A percentile compares a stretch with the other conserved stretches of the same genome.
Evolutionary conservation across 2,888 invertebrate genomes (phyloP).

Genomic region (Metellina segmentata): DNA sequence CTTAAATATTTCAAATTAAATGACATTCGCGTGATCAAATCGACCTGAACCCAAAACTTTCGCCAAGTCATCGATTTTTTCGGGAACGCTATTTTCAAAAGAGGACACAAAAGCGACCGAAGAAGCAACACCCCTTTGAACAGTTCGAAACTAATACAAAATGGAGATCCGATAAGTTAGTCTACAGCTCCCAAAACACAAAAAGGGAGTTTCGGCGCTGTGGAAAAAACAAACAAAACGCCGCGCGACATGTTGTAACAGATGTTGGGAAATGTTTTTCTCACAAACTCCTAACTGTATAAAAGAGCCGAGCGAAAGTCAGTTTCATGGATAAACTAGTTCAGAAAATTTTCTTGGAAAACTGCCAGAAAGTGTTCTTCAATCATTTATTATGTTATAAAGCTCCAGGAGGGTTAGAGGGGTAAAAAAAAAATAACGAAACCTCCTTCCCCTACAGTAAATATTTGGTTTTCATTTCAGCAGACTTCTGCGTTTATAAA

Average conservation of each 20-base stretch:
- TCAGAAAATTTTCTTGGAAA: slow-evolving; percentile 53
- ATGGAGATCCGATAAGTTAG: slow-evolving; percentile 50
- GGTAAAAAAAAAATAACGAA: not conserved
- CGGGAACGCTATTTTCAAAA: not conserved
- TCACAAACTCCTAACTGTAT: slow-evolving; percentile 42
- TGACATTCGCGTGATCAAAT: too few species aligned
- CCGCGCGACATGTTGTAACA: slow-evolving; percentile 52
- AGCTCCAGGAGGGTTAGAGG: not conserved
- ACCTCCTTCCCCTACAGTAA: slow-evolving; percentile 17
- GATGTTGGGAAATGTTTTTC: slow-evolving; percentile 60
- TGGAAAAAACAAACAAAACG: slow-evolving; percentile 28
- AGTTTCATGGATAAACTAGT: slow-evolving; percentile 30
- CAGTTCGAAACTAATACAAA: slow-evolving; percentile 14
- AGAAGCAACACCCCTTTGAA: not conserved
- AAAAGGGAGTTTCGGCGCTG: slow-evolving; percentile 27
- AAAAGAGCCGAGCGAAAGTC: slow-evolving; percentile 35
- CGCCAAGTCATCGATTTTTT: not conserved
- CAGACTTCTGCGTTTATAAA: slow-evolving; percentile 34
- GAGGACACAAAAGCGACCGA: not conserved
- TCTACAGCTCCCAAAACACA: slow-evolving; percentile 45
- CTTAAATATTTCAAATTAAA: too few species aligned
- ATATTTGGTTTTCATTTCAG: slow-evolving; percentile 63
- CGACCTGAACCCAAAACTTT: too few species aligned
- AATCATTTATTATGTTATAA: slow-evolving; percentile 66
- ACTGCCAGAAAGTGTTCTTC: slow-evolving; percentile 49